phyloP scores from a whole-genome alignment of 1,140 invertebrate species.

The Hyposmocoma kahamanoa region DNA sequence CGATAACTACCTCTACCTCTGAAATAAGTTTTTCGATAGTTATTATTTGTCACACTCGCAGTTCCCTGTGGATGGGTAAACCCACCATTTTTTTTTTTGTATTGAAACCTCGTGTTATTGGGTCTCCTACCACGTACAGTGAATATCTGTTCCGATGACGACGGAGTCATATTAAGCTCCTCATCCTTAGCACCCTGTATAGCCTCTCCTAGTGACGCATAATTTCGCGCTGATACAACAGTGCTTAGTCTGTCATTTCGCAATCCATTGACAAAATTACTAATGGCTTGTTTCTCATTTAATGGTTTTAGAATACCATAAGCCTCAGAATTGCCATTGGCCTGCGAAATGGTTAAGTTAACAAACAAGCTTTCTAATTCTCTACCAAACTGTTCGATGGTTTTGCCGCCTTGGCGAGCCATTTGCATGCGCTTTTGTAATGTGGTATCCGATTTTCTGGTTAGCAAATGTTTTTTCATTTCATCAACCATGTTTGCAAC shows the following conservation, averaged over 20 bases:
- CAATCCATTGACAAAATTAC: constrained; percentile 3
- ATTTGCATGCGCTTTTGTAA: constrained; percentile 1
- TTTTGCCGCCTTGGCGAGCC: not conserved
- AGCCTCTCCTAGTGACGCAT: not conserved
- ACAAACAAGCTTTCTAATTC: constrained; percentile 6
- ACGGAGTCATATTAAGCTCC: not conserved
- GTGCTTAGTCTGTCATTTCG: not conserved
- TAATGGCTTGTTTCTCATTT: constrained; percentile 4
- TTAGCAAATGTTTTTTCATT: not conserved
- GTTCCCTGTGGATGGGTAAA: too few relatives aligned
- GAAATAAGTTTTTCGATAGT: too few relatives aligned
- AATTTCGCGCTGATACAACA: not conserved
- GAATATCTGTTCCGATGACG: too few relatives aligned
- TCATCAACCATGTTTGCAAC: not conserved
- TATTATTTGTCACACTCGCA: too few relatives aligned
- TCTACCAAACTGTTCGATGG: not conserved
- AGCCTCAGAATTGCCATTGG: not conserved
- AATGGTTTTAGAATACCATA: not conserved
- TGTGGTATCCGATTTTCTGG: constrained; percentile 6
- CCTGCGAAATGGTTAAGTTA: constrained; percentile 4
- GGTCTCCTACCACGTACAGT: not conserved
- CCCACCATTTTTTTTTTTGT: not conserved
- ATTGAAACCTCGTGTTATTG: not conserved
- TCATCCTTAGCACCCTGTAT: constrained; percentile 6
- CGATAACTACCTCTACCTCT: not conserved